phyloP scores from a whole-genome alignment of 2,797 vertebrate species.

The Pseudochaenichthys georgianus region DNA sequence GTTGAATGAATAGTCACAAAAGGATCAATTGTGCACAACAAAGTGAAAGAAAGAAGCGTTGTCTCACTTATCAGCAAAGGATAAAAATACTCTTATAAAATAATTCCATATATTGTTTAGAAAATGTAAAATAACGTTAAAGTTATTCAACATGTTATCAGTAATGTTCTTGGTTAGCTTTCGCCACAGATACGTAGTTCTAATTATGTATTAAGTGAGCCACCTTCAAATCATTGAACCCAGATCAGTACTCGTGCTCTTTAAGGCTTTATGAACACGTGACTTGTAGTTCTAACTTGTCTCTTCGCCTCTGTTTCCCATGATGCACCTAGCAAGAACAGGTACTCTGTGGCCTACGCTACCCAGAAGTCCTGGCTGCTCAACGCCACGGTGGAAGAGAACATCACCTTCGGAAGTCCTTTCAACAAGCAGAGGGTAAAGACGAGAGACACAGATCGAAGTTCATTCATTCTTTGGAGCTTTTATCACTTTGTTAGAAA shows the following conservation, averaged over 20 bases:
- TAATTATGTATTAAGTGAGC: background rate
- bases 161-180: too few relatives aligned
- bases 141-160: too few relatives aligned
- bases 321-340: conserved; percentile 87
- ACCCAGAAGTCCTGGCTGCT: conserved; percentile 98
- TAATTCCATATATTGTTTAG: too few relatives aligned
- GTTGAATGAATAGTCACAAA: background rate
- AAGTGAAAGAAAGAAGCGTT: background rate
- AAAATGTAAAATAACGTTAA: too few relatives aligned
- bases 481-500: background rate
- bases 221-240: background rate
- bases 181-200: too few relatives aligned
- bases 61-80: background rate
- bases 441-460: background rate
- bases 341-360: conserved; percentile 96
- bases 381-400: conserved; percentile 97
- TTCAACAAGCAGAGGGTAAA: conserved; percentile 95
- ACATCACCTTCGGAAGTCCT: conserved; percentile 96
- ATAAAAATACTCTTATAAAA: background rate
- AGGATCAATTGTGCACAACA: background rate
- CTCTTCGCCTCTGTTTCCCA: conserved; percentile 45
- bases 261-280: conserved; percentile 49
- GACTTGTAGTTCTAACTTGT: conserved; percentile 31
- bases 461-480: too few relatives aligned
- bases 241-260: conserved; percentile 62